A percentile compares a stretch with the other conserved stretches of the same genome.
phyloP scores from a whole-genome alignment of 2,113 vertebrate species.

The Dromas ardeola region DNA sequence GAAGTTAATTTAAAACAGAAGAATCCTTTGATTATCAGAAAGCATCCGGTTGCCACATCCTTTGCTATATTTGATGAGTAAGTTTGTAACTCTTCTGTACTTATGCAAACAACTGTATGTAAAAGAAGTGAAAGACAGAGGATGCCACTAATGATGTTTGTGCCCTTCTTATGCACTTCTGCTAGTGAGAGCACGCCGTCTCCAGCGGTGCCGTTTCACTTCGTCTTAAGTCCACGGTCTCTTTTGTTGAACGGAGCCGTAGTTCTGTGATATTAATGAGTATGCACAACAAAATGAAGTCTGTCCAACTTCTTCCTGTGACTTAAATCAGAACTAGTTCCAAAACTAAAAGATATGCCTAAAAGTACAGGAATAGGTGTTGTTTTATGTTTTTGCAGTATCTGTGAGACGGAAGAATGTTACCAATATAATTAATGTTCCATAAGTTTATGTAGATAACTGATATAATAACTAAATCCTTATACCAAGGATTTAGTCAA shows the following conservation, averaged over 20 bases:
- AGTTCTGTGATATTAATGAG: not conserved
- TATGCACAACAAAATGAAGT: not conserved
- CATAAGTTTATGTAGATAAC: not conserved
- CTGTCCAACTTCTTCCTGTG: not conserved
- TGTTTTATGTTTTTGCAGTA: not conserved
- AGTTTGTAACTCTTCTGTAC: slow-evolving; percentile 49
- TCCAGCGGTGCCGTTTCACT: not conserved
- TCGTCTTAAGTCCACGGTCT: rapidly evolving
- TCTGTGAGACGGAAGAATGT: not conserved
- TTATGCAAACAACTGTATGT: not conserved
- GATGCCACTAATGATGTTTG: not conserved
- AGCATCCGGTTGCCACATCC: slow-evolving; percentile 86
- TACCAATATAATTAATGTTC: not conserved
- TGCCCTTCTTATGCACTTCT: not conserved
- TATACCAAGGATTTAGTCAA: not conserved
- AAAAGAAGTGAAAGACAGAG: not conserved
- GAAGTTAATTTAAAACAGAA: slow-evolving; percentile 86
- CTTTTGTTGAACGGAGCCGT: not conserved
- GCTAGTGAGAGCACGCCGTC: not conserved
- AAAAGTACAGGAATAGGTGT: not conserved
- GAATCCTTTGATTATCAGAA: slow-evolving; percentile 80
- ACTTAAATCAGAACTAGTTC: not conserved
- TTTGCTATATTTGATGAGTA: slow-evolving; percentile 95
- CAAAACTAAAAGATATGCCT: not conserved
- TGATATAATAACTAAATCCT: too few relatives aligned